These are phyloP conservation scores for Labeo catla DNA, from an alignment of 2,113 vertebrate genomes.

Conservation along the genomic window DNA sequence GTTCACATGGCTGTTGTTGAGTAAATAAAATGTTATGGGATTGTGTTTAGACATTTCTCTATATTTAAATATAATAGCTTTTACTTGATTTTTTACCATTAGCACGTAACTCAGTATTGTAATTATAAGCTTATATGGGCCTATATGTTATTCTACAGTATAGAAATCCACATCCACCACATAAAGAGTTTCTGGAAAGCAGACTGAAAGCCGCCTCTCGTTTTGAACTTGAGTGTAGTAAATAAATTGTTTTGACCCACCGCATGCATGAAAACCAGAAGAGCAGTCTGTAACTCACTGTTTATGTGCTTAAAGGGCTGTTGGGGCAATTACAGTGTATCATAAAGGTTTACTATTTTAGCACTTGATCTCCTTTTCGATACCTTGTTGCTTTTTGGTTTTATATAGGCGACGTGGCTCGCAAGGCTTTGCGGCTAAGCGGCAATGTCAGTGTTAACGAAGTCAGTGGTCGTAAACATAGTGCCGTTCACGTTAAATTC, in stretches of 20 bases:
- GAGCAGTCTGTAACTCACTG: constrained; percentile 23
- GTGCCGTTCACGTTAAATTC: constrained; percentile 8
- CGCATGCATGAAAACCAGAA: constrained; percentile 9
- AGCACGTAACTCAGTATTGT: not conserved
- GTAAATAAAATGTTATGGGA: not conserved
- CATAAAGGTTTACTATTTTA: constrained; percentile 51
- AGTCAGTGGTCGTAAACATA: not conserved
- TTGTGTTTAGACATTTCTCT: not conserved
- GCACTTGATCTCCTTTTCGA: constrained; percentile 48
- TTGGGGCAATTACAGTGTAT: constrained; percentile 38
- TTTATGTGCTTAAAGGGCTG: constrained; percentile 27
- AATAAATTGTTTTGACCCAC: constrained; percentile 17
- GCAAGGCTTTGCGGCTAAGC: not conserved
- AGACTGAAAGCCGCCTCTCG: not conserved
- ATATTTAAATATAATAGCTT: not conserved
- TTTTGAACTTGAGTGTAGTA: constrained; percentile 37
- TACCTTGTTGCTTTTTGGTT: constrained; percentile 40
- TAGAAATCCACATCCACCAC: constrained; percentile 3
- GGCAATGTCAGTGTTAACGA: constrained; percentile 14
- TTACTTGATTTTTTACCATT: not conserved
- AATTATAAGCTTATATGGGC: not conserved
- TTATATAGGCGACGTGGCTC: constrained; percentile 4
- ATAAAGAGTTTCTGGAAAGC: constrained; percentile 4
- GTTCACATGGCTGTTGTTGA: not conserved
- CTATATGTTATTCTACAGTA: not conserved